phyloP scores from a whole-genome alignment of 2,888 invertebrate genomes.

The Panzeria rudis region DNA sequence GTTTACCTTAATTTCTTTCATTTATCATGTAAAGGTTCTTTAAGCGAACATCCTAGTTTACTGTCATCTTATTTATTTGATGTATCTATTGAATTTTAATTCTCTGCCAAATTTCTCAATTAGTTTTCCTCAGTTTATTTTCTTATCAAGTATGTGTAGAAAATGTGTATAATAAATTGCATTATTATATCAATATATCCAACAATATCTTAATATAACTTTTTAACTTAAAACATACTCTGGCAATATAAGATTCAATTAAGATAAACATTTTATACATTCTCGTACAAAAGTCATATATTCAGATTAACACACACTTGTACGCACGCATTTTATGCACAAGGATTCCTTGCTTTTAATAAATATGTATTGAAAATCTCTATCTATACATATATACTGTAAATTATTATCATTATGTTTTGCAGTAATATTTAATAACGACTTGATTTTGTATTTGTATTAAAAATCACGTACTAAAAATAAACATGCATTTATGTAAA shows the following conservation, averaged over 20 bases:
- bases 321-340: neutral
- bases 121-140: neutral
- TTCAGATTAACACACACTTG: neutral
- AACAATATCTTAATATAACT: constrained; percentile 30
- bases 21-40: too few relatives aligned
- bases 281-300: neutral
- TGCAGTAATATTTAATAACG: constrained; percentile 22
- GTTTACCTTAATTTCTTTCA: too few relatives aligned
- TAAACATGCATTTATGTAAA: constrained; percentile 9
- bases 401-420: constrained; percentile 14
- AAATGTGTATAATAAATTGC: constrained; percentile 41
- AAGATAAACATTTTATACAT: constrained; percentile 13
- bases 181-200: constrained; percentile 40
- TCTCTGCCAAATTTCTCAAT: neutral
- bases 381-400: neutral
- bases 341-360: constrained; percentile 2
- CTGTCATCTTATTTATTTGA: neutral
- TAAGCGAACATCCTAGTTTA: neutral
- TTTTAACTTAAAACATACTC: constrained; percentile 37
- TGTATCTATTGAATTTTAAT: neutral
- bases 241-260: constrained; percentile 27
- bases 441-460: constrained; percentile 8
- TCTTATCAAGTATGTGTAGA: neutral
- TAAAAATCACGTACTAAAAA: constrained; percentile 10
- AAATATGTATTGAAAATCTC: neutral